A percentile compares a stretch with the other conserved stretches of the same genome.
phyloP scores from a whole-genome alignment of 2,888 invertebrate genomes.

The Drosophila diplacantha region DNA sequence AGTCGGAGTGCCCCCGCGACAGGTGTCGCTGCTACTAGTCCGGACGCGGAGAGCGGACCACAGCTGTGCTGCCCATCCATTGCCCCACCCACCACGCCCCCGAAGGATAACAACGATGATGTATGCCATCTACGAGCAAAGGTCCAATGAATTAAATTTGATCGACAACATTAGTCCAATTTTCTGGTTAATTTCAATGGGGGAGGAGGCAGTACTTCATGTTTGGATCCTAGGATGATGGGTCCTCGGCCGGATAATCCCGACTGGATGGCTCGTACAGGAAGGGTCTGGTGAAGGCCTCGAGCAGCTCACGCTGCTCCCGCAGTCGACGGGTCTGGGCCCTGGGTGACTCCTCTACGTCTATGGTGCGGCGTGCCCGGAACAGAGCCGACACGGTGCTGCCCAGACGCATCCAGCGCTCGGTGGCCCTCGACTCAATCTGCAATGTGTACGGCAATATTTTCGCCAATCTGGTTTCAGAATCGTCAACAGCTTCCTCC shows the following conservation, averaged over 20 bases:
- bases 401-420: constrained; percentile 58
- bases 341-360: constrained; percentile 33
- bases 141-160: constrained; percentile 35
- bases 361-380: constrained; percentile 50
- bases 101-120: constrained; percentile 8
- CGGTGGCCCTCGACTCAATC: constrained; percentile 42
- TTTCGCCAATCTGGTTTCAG: neutral
- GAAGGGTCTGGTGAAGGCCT: constrained; percentile 58
- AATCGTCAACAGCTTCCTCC: neutral
- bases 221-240: neutral
- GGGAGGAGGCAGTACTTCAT: neutral
- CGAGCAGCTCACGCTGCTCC: constrained; percentile 61
- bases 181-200: constrained; percentile 15
- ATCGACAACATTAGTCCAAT: constrained; percentile 4
- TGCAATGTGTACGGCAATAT: constrained; percentile 6
- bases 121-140: constrained; percentile 9
- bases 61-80: constrained; percentile 68
- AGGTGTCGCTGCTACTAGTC: constrained; percentile 83
- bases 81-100: constrained; percentile 38
- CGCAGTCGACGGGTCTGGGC: constrained; percentile 49
- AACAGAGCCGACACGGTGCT: constrained; percentile 53
- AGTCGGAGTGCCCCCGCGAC: constrained; percentile 84
- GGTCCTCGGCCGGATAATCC: constrained; percentile 7
- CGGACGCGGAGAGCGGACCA: constrained; percentile 6
- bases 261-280: constrained; percentile 35